phyloP scores from a whole-genome alignment of 2,797 vertebrate species.

The Parotocinclus haroldoi region DNA sequence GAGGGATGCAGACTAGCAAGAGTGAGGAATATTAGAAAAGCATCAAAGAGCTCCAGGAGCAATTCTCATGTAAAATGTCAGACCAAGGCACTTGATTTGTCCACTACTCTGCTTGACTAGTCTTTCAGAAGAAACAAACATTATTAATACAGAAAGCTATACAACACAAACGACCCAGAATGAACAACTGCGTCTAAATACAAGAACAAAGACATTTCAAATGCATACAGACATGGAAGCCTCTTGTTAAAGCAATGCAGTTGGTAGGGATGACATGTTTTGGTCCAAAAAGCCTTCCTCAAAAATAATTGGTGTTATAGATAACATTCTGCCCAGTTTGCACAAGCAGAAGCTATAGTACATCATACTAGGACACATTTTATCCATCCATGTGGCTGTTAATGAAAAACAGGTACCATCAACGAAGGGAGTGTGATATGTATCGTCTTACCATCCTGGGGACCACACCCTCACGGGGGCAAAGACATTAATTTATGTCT shows the following conservation, averaged over 20 bases:
- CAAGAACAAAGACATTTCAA: not conserved
- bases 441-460: no score
- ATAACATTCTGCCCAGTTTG: not conserved
- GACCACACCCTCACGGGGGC: no score
- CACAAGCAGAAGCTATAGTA: no score
- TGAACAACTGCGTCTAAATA: not conserved
- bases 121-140: constrained; percentile 9
- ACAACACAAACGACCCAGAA: not conserved
- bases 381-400: no score
- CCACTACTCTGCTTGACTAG: constrained; percentile 9
- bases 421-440: no score
- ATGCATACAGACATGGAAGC: not conserved
- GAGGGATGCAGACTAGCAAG: constrained; percentile 9
- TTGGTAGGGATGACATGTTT: no score
- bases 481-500: no score
- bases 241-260: not conserved
- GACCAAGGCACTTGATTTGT: constrained; percentile 5
- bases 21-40: constrained; percentile 25
- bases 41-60: constrained; percentile 15
- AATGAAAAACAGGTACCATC: no score
- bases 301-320: not conserved
- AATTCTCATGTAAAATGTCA: not conserved
- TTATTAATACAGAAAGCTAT: constrained; percentile 1
- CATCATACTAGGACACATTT: no score
- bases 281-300: not conserved